These are phyloP conservation scores for Gila robusta DNA, from an alignment of 2,797 vertebrate genomes.

Conservation along the genomic window DNA sequence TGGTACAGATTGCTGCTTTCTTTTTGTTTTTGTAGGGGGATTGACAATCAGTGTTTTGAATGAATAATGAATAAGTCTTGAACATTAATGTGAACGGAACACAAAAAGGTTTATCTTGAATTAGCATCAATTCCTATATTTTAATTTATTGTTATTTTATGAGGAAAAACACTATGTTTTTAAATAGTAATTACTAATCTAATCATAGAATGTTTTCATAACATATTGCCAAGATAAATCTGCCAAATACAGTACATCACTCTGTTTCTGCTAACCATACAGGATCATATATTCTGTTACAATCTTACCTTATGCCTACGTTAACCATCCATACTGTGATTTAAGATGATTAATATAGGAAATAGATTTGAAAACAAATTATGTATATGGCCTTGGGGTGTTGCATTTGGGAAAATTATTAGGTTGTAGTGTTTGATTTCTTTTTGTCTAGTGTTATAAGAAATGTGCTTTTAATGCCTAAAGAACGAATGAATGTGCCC, in stretches of 20 bases:
- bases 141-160: conserved; percentile 30
- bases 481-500: conserved; percentile 1
- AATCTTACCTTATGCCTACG: neutral
- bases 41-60: conserved; percentile 29
- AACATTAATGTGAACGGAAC: conserved; percentile 45
- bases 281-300: neutral
- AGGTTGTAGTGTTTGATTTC: neutral
- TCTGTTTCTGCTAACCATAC: neutral
- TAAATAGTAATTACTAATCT: neutral
- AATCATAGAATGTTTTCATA: conserved; percentile 10
- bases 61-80: neutral
- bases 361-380: neutral
- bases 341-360: conserved; percentile 16
- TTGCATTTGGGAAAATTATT: neutral
- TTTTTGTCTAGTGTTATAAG: neutral
- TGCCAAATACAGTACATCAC: conserved; percentile 1
- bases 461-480: neutral
- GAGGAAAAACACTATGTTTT: neutral
- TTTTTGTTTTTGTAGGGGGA: neutral
- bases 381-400: neutral
- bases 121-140: neutral
- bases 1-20: conserved; percentile 19
- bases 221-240: conserved; percentile 20
- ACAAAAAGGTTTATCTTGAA: conserved; percentile 3
- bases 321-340: conserved; percentile 4